Evolutionary conservation across 2,113 vertebrate species (phyloP).

Genomic region (Motacilla tschutschensis): DNA sequence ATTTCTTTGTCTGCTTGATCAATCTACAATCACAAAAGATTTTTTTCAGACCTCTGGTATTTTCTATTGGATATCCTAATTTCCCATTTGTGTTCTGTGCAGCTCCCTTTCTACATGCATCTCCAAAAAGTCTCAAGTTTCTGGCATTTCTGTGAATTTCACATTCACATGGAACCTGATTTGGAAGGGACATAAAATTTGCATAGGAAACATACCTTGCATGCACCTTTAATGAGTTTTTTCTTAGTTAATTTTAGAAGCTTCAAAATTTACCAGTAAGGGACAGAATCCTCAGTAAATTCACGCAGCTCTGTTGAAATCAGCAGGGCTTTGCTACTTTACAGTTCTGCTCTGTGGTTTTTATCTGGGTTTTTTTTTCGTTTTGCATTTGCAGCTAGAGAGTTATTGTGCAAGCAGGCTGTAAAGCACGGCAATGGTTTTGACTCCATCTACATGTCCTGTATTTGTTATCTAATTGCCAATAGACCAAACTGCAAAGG

Average conservation of each 20-base stretch:
- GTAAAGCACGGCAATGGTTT: slow-evolving; percentile 53
- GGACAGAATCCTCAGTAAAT: neutral
- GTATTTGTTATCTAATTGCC: slow-evolving; percentile 70
- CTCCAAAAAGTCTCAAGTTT: neutral
- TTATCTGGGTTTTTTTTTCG: neutral
- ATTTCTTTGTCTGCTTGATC: neutral
- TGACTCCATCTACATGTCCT: slow-evolving; percentile 57
- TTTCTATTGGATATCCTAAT: neutral
- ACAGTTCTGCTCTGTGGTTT: neutral
- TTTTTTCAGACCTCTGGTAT: accelerated
- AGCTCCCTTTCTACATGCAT: neutral
- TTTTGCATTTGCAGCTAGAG: slow-evolving; percentile 4
- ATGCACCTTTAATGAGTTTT: neutral
- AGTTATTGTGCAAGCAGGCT: slow-evolving; percentile 29
- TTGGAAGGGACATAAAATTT: neutral
- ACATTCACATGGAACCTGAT: neutral
- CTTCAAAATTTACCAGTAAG: neutral
- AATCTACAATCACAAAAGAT: neutral
- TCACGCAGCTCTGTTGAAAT: neutral
- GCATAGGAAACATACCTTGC: neutral
- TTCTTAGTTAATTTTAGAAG: neutral
- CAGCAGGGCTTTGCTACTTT: neutral
- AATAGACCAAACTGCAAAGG: slow-evolving; percentile 56
- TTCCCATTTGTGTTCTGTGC: neutral
- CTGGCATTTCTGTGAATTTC: neutral